A percentile compares a stretch with the other conserved stretches of the same genome.
phyloP scores from a whole-genome alignment of 2,113 vertebrate genomes.

The Indri indri region DNA sequence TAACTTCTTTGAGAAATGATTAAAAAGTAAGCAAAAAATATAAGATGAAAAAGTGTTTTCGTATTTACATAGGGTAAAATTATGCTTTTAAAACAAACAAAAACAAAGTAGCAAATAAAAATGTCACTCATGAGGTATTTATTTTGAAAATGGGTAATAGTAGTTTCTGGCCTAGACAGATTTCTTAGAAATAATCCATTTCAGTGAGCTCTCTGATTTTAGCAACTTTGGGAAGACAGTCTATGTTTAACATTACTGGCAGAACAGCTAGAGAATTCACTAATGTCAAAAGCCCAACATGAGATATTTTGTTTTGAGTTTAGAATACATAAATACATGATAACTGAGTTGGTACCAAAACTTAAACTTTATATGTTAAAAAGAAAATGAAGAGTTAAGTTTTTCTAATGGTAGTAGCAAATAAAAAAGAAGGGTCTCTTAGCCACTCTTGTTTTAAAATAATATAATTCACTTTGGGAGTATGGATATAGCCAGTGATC shows the following conservation, averaged over 20 bases:
- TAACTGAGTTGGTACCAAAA: slow-evolving; percentile 1
- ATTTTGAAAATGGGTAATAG: background rate
- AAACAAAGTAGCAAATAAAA: background rate
- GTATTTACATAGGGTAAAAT: background rate
- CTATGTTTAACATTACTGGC: background rate
- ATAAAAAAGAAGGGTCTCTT: background rate
- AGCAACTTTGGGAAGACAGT: background rate
- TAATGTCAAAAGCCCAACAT: background rate
- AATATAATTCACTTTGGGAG: background rate
- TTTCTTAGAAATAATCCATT: background rate
- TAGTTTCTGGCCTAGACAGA: background rate
- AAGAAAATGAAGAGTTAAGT: background rate
- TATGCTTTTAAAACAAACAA: background rate
- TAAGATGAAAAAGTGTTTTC: background rate
- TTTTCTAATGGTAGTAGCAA: background rate
- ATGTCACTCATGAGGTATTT: background rate
- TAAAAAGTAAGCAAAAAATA: background rate
- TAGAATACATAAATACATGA: background rate
- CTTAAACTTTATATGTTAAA: background rate
- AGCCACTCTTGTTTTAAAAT: slow-evolving; percentile 10
- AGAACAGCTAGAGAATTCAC: background rate
- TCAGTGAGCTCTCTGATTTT: slow-evolving; percentile 1
- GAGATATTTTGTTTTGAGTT: slow-evolving; percentile 8
- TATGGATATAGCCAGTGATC: background rate
- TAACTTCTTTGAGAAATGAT: slow-evolving; percentile 29